Conservation (phyloP, 2,113 vertebrate species). For the Leucosticte australis region DNA sequence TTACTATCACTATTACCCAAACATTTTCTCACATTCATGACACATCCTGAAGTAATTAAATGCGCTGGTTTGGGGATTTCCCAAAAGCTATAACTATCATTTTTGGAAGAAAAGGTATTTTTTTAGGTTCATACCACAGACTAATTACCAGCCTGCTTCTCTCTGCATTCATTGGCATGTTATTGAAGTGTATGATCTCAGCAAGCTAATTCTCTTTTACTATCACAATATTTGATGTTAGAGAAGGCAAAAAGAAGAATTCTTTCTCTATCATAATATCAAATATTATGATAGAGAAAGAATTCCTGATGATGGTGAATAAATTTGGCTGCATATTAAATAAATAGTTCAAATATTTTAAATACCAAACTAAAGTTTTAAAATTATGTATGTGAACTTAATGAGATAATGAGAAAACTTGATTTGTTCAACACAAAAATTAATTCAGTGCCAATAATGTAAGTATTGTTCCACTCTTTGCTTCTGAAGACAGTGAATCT, state of each 20-base stretch:
- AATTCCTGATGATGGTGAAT: background rate
- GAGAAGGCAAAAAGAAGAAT: too few relatives aligned
- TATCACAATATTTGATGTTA: background rate
- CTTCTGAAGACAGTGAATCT: background rate
- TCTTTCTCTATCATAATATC: too few relatives aligned
- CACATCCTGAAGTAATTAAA: background rate
- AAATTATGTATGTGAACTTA: background rate
- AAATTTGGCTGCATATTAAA: background rate
- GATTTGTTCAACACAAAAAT: background rate
- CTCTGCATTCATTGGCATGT: rapidly evolving
- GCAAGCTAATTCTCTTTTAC: background rate
- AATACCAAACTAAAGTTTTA: background rate
- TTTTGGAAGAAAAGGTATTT: background rate
- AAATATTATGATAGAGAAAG: background rate
- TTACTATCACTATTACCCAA: background rate
- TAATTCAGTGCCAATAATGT: background rate
- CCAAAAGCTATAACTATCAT: background rate
- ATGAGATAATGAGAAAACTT: background rate
- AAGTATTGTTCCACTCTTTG: background rate
- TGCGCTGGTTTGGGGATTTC: background rate
- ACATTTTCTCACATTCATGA: background rate
- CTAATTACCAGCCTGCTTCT: background rate
- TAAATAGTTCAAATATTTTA: background rate
- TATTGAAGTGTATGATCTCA: background rate
- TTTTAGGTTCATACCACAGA: background rate